Percentiles rank a stretch among this genome's conserved stretches.
Evolutionary conservation across 30 jellyfish, hydroid and myxozoan species (phyloP).

Genomic region (Aurelia coerulea): DNA sequence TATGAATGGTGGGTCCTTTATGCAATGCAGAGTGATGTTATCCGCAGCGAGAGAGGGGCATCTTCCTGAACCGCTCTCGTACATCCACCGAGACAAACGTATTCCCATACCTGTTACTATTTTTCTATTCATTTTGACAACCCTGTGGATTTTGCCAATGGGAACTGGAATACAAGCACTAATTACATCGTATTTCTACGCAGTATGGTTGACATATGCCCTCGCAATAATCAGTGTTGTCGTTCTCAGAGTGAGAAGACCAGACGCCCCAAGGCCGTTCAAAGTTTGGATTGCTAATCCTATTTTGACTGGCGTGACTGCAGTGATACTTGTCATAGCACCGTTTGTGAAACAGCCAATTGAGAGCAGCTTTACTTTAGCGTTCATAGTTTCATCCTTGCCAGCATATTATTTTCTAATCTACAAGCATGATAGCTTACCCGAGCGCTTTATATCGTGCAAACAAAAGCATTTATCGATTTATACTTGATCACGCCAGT

Average conservation of each 20-base stretch:
- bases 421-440: neutral
- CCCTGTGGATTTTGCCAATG: neutral
- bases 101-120: neutral
- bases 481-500: neutral
- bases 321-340: neutral
- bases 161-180: neutral
- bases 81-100: slow-evolving; percentile 11
- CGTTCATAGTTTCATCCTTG: neutral
- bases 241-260: slow-evolving; percentile 10
- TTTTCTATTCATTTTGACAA: neutral
- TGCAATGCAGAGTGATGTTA: neutral
- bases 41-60: slow-evolving; percentile 56
- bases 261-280: slow-evolving; percentile 12
- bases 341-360: slow-evolving; percentile 6
- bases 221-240: slow-evolving; percentile 18
- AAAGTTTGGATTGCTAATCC: slow-evolving; percentile 27
- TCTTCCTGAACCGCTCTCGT: slow-evolving; percentile 7
- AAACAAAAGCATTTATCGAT: no score
- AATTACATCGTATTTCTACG: neutral
- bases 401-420: neutral
- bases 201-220: slow-evolving; percentile 1
- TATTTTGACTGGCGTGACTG: neutral
- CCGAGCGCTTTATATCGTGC: neutral
- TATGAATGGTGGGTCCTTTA: slow-evolving; percentile 6
- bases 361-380: neutral